A percentile compares a stretch with the other conserved stretches of the same genome.
phyloP scores from a whole-genome alignment of 2,888 invertebrate genomes.

The Pristionchus maxplancki region DNA sequence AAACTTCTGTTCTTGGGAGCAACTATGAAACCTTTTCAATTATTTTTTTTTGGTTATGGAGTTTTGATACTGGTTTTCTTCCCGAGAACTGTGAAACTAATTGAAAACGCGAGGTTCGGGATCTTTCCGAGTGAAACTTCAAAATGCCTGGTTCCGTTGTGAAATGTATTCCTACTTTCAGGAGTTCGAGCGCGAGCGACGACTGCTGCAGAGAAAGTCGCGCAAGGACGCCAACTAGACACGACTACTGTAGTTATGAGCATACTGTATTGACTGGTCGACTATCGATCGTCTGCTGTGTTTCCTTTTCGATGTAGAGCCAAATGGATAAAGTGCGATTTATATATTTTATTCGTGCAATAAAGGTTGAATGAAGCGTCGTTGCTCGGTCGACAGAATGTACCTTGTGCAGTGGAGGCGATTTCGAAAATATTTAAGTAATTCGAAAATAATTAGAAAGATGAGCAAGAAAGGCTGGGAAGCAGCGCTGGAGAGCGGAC shows the following conservation, averaged over 20 bases:
- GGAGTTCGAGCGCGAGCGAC: conserved; percentile 76
- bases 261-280: conserved; percentile 2
- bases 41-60: too few relatives aligned
- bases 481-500: conserved; percentile 42
- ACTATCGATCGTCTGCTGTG: neutral
- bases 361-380: neutral
- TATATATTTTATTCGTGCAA: neutral
- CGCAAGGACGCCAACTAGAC: conserved; percentile 64
- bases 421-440: neutral
- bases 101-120: too few relatives aligned
- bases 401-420: neutral
- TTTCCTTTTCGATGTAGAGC: neutral
- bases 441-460: too few relatives aligned
- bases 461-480: conserved; percentile 49
- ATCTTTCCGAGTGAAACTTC: too few relatives aligned
- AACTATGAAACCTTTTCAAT: too few relatives aligned
- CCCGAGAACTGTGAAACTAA: too few relatives aligned
- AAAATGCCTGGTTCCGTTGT: too few relatives aligned
- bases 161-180: conserved; percentile 20
- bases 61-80: too few relatives aligned
- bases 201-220: conserved; percentile 71
- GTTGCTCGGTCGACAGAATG: conserved; percentile 7
- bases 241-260: neutral
- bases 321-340: conserved; percentile 10
- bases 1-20: too few relatives aligned